Percentiles rank a stretch among this genome's conserved stretches.
These are phyloP conservation scores for Sylvia borin DNA, from an alignment of 2,797 vertebrate species.

Conservation along the genomic window DNA sequence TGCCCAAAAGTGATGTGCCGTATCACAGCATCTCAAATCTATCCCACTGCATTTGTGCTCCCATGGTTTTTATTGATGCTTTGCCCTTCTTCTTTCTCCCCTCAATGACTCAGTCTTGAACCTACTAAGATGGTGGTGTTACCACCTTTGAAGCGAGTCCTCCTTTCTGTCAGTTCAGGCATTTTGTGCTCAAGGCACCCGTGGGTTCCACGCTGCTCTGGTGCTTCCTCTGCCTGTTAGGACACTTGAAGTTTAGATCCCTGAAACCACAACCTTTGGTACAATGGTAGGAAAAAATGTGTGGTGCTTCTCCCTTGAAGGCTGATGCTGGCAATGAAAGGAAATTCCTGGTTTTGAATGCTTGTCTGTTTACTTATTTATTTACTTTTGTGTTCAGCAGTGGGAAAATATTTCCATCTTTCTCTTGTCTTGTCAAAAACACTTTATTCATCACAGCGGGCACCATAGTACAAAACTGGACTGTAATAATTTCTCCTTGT, in stretches of 20 bases:
- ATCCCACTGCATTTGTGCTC: background rate
- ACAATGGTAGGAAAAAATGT: conserved; percentile 25
- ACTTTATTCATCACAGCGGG: conserved; percentile 11
- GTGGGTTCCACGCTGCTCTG: background rate
- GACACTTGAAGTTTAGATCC: background rate
- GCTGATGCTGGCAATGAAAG: conserved; percentile 21
- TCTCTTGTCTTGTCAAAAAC: conserved; percentile 43
- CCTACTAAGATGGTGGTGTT: background rate
- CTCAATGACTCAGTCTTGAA: background rate
- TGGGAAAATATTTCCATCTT: conserved; percentile 51
- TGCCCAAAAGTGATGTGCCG: conserved; percentile 2
- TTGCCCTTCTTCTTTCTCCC: background rate
- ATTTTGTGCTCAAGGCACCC: background rate
- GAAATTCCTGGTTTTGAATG: conserved; percentile 46
- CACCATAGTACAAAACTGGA: background rate
- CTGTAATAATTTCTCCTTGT: background rate
- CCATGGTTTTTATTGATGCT: background rate
- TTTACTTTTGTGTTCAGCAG: conserved; percentile 35
- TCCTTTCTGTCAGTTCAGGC: background rate
- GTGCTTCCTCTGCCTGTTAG: background rate
- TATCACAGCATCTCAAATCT: conserved; percentile 40
- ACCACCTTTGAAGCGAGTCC: background rate
- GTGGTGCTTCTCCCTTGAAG: conserved; percentile 36
- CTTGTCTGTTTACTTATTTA: conserved; percentile 52
- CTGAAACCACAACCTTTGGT: conserved; percentile 11